Percentiles rank a stretch among this genome's conserved stretches.
Conservation (phyloP, 2,888 invertebrate species). For the Ptychoptera albimana region DNA sequence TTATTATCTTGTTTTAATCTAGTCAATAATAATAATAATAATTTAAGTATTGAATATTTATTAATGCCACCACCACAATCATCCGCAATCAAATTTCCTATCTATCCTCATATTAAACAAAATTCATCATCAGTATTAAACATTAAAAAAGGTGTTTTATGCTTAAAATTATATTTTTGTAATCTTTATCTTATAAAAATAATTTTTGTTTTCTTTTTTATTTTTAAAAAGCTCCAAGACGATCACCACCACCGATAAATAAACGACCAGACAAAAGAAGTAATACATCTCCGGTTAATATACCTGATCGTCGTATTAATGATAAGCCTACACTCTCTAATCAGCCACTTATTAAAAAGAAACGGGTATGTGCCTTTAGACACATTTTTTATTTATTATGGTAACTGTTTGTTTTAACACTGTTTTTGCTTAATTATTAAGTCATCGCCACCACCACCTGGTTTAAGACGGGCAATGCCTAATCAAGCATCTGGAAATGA, state of each 20-base stretch:
- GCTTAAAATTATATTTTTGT: background rate
- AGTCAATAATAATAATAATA: too few species aligned
- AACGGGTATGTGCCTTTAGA: constrained; percentile 2
- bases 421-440: background rate
- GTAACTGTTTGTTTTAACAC: background rate
- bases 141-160: background rate
- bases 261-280: constrained; percentile 18
- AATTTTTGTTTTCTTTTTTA: background rate
- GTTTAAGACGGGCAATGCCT: background rate
- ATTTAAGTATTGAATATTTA: background rate
- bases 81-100: background rate
- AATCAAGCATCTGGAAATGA: background rate
- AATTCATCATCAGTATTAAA: background rate
- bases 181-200: background rate
- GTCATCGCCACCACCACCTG: background rate
- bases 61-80: background rate
- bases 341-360: constrained; percentile 2
- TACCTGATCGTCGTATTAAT: constrained; percentile 1
- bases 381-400: too few species aligned
- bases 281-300: background rate
- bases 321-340: background rate
- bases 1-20: too few species aligned
- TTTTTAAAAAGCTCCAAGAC: constrained; percentile 2
- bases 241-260: constrained; percentile 17
- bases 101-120: background rate